Base-by-base conservation (phyloP, 2,113 vertebrate species). In the Lutjanus erythropterus region DNA sequence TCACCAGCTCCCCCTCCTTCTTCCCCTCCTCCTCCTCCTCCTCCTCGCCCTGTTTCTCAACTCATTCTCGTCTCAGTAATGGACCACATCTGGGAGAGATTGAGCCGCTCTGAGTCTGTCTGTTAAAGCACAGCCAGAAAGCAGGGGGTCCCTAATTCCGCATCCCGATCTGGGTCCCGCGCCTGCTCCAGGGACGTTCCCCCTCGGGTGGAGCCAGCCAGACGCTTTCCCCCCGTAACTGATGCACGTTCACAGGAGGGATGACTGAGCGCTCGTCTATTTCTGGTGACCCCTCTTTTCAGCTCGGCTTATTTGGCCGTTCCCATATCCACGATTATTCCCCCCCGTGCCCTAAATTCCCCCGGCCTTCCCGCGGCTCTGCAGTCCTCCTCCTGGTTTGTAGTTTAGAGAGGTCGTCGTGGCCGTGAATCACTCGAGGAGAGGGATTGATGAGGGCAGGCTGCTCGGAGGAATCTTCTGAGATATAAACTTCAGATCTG, bases 71-170 rank as follows among this genome's bases (percentile, higher is more conserved):
- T 82, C 85, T 89, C 87, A 19, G 35, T 90, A 86, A 88, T 84
- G 77, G 80, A 87, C 76, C 84, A 93, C 93, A 94, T 95, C 90
- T 94, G 93, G 92, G 91, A 93, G 75, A 90, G 56, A 94, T 89
- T 80, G 86, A 91, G 71, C 27, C 9, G n/a, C 47, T 84, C 44
- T 29, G 19, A 14, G 73, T 68, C 68, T 39, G 82, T 83, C 65
- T 81, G 86, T 78, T 47, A 67, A 60, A 71, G 25, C 41, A 4
- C 59, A 39, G 77, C 82, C 53, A 58, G 46, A 62, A 62, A 56
- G 49, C 33, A 21, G 9, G n/a, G 47, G 78, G 44, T 68, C 60
- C 53, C 44, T 61, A n/a, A 52, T 9, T 83, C 42, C 58, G 71
- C 37, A 37, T 71, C 66, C 19, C 3, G n/a, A 42, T 59, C 61